phyloP scores from a whole-genome alignment of 2,888 invertebrate species.

The Amorpha juglandis region DNA sequence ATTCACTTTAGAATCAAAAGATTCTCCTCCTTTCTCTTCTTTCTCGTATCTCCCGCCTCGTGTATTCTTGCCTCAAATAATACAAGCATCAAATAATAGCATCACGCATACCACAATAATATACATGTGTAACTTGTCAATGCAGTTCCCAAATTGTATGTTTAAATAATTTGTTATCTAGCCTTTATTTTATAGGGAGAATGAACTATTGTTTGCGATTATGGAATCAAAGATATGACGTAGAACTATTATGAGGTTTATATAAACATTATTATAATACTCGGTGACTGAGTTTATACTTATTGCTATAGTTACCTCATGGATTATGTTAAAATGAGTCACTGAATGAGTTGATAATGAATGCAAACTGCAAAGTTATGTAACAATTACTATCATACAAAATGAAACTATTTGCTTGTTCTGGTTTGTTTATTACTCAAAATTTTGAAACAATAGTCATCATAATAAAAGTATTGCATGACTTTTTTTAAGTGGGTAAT shows the following conservation, averaged over 20 bases:
- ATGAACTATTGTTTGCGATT: not conserved
- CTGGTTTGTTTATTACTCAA: not conserved
- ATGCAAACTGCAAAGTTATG: slow-evolving; percentile 2
- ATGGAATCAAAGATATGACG: not conserved
- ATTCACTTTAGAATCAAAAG: too few relatives aligned
- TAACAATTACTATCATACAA: not conserved
- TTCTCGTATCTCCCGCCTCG: too few relatives aligned
- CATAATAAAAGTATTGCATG: not conserved
- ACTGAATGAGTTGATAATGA: not conserved
- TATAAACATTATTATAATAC: not conserved
- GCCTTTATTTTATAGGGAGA: slow-evolving; percentile 9
- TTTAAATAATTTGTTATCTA: not conserved
- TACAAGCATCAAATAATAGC: too few relatives aligned
- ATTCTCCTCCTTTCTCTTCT: too few relatives aligned
- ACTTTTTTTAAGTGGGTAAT: not conserved
- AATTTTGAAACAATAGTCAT: not conserved
- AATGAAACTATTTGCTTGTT: slow-evolving; percentile 8
- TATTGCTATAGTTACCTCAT: not conserved
- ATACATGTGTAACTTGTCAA: not conserved
- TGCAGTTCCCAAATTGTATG: not conserved
- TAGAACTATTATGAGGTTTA: not conserved
- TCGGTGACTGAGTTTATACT: not conserved
- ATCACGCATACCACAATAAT: too few relatives aligned
- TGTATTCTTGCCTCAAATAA: too few relatives aligned
- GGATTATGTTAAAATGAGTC: not conserved